Evolutionary conservation across 92 coral and sea anemone genomes (phyloP).

Genomic region (Umimayanthus chanpuru): DNA sequence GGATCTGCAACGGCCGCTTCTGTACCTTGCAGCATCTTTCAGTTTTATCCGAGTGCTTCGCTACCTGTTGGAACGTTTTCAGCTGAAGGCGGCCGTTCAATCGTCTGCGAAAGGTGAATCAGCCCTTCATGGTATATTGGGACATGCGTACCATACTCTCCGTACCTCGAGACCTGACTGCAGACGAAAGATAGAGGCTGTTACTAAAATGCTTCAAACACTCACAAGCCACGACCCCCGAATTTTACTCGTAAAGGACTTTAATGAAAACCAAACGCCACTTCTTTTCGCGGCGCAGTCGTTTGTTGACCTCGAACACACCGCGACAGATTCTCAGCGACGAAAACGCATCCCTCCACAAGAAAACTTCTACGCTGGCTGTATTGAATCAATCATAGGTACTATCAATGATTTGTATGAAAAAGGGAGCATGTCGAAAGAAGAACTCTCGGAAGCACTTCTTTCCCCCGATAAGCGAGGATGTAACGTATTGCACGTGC

Average conservation of each 20-base stretch:
- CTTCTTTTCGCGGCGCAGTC: conserved; percentile 35
- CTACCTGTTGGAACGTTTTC: conserved; percentile 43
- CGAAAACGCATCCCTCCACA: conserved; percentile 35
- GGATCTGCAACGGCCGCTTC: conserved; percentile 24
- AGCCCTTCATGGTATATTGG: conserved; percentile 33
- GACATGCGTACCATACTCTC: conserved; percentile 35
- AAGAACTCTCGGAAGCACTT: conserved; percentile 15
- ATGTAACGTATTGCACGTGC: conserved; percentile 26
- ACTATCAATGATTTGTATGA: conserved; percentile 13
- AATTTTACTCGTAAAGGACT: conserved; percentile 30
- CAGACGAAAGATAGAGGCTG: conserved; percentile 47
- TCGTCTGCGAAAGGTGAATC: conserved; percentile 35
- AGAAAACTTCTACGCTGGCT: conserved; percentile 46
- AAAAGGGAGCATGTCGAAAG: conserved; percentile 31
- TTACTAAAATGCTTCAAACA: conserved; percentile 43
- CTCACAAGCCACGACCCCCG: conserved; percentile 27
- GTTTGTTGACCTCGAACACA: conserved; percentile 42
- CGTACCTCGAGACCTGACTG: conserved; percentile 47
- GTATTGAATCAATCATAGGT: conserved; percentile 18
- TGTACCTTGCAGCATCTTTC: conserved; percentile 42
- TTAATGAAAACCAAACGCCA: conserved; percentile 22
- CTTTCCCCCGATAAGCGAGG: conserved; percentile 11
- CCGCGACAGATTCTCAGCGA: background rate
- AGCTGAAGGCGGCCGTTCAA: conserved; percentile 31
- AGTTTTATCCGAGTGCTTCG: conserved; percentile 40